Evolutionary conservation across 1,140 invertebrate genomes (phyloP).

Genomic region (Leptinotarsa lineolata): DNA sequence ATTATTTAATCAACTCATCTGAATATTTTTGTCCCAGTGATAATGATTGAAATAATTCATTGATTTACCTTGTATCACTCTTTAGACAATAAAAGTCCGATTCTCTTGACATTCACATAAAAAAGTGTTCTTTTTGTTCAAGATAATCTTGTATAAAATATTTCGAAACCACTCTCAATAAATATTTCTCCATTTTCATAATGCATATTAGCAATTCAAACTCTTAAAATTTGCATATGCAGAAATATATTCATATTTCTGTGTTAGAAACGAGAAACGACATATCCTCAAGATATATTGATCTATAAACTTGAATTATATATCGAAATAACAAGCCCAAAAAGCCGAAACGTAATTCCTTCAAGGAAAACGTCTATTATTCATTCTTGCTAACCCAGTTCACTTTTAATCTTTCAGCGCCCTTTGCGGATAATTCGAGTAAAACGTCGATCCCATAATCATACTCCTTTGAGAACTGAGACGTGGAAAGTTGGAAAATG

Average conservation of each 20-base stretch:
- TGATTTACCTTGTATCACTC: too few species aligned
- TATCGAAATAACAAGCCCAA: neutral
- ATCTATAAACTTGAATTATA: slow-evolving; percentile 4
- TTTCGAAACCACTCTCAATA: neutral
- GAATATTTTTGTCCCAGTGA: too few species aligned
- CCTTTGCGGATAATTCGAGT: neutral
- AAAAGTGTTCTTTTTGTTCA: too few species aligned
- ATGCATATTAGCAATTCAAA: neutral
- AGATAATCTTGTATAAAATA: too few species aligned
- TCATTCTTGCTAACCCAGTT: neutral
- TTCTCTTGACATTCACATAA: too few species aligned
- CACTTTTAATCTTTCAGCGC: slow-evolving; percentile 2
- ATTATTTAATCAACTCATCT: too few species aligned
- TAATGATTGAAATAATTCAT: too few species aligned
- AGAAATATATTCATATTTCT: neutral
- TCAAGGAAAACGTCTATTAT: neutral
- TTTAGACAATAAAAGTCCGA: too few species aligned
- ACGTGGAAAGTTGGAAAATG: neutral
- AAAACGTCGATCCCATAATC: too few species aligned
- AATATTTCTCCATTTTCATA: neutral
- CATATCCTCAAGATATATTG: neutral
- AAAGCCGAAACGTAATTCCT: neutral
- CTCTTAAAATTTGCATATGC: neutral
- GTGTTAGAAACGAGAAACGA: neutral
- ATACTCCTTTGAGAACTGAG: too few species aligned